Evolutionary conservation across 1,140 invertebrate species (phyloP).

Genomic region (Idris sp.): DNA sequence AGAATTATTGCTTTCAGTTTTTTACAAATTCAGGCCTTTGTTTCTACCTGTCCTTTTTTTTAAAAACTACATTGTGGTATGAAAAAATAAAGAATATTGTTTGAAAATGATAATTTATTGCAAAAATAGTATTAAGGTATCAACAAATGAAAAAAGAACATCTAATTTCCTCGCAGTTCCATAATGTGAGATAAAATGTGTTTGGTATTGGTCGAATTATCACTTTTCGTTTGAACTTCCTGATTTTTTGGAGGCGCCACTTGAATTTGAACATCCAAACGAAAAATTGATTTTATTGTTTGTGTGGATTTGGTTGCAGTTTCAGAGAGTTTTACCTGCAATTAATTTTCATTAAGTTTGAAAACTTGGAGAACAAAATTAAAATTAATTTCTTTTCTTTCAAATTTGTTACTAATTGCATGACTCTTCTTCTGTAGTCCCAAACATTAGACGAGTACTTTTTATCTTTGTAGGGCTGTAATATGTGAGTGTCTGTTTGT

Average conservation of each 20-base stretch:
- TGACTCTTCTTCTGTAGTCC: conserved; percentile 84
- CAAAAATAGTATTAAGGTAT: no score
- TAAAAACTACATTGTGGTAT: no score
- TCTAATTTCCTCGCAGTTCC: conserved; percentile 79
- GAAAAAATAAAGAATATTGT: neutral
- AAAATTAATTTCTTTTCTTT: no score
- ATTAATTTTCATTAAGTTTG: no score
- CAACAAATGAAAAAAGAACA: no score
- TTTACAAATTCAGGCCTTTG: conserved; percentile 53
- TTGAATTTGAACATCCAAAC: conserved; percentile 79
- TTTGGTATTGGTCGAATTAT: conserved; percentile 78
- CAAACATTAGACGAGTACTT: conserved; percentile 88
- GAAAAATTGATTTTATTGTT: conserved; percentile 79
- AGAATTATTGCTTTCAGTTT: conserved; percentile 75
- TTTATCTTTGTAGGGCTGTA: conserved; percentile 81
- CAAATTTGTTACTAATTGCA: conserved; percentile 83
- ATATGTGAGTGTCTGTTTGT: conserved; percentile 85
- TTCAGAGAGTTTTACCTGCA: conserved; percentile 80
- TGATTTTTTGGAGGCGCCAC: conserved; percentile 76
- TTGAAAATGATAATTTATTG: conserved; percentile 39
- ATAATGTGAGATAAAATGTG: conserved; percentile 77
- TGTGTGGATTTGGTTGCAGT: conserved; percentile 81
- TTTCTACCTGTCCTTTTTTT: neutral
- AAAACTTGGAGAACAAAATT: no score
- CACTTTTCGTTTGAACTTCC: conserved; percentile 79